Conservation (phyloP, 2,888 invertebrate genomes). For the Branchellion lobata region DNA sequence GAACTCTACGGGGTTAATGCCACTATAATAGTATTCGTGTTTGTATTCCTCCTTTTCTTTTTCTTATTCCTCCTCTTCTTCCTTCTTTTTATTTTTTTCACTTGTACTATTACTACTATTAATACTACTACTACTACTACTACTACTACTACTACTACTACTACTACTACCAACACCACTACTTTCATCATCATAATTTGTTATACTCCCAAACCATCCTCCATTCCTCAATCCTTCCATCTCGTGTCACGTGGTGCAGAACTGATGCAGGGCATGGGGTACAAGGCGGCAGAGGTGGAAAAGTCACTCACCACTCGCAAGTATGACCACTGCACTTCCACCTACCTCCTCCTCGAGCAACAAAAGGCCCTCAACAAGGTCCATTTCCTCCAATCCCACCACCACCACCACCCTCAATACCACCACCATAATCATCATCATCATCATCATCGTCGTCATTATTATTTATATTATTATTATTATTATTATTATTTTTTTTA, state of each 20-base stretch:
- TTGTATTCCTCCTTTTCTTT: too few species aligned
- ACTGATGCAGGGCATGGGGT: slow-evolving; percentile 80
- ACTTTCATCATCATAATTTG: not conserved
- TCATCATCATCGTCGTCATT: not conserved
- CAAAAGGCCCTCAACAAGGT: slow-evolving; percentile 50
- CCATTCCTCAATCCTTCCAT: not conserved
- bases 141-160: too few species aligned
- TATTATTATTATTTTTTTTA: not conserved
- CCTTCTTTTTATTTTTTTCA: too few species aligned
- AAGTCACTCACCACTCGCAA: slow-evolving; percentile 92
- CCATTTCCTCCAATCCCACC: not conserved
- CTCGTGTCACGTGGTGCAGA: slow-evolving; percentile 15
- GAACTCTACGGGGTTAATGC: too few species aligned
- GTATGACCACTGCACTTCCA: slow-evolving; percentile 98
- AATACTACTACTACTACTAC: too few species aligned
- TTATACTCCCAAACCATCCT: not conserved
- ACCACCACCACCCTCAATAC: too few species aligned
- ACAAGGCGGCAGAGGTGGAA: slow-evolving; percentile 91
- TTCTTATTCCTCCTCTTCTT: too few species aligned
- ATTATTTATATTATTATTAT: not conserved
- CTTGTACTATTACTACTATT: too few species aligned
- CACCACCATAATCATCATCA: too few species aligned
- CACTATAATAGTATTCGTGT: too few species aligned
- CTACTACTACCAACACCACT: not conserved
- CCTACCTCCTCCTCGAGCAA: slow-evolving; percentile 80